phyloP scores from a whole-genome alignment of 2,888 invertebrate species.

The Hyppa rectilinea region DNA sequence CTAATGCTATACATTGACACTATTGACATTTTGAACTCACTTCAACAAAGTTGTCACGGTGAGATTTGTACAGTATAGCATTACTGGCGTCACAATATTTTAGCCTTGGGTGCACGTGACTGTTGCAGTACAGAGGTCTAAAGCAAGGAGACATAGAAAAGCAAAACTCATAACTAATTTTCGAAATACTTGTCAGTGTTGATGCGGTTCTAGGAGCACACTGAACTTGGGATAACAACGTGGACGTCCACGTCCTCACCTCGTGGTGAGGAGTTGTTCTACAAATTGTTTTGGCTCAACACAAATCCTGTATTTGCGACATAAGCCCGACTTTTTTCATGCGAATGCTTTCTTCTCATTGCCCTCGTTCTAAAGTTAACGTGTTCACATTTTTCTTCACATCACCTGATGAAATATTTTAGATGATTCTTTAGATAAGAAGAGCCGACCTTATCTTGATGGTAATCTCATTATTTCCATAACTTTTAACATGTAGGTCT shows the following conservation, averaged over 20 bases:
- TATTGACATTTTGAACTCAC: too few species aligned
- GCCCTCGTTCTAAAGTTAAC: not conserved
- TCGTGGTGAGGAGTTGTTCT: constrained; percentile 4
- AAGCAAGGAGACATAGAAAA: not conserved
- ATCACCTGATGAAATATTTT: constrained; percentile 5
- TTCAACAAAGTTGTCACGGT: too few species aligned
- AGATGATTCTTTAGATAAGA: not conserved
- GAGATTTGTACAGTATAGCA: too few species aligned
- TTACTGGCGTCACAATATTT: not conserved
- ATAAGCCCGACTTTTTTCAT: not conserved
- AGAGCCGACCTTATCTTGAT: not conserved
- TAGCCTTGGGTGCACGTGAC: not conserved
- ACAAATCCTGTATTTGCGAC: not conserved
- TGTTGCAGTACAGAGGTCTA: not conserved
- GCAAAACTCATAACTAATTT: not conserved
- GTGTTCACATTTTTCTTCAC: not conserved
- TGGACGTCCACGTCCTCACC: too few species aligned
- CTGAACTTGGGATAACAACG: not conserved
- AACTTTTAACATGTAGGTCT: not conserved
- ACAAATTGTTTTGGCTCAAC: not conserved
- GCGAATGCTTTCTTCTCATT: not conserved
- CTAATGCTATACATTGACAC: too few species aligned
- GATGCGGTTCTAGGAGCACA: not conserved
- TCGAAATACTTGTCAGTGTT: not conserved
- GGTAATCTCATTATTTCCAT: not conserved